These are phyloP conservation scores for Drosophila buzzatii DNA, from an alignment of 2,888 invertebrate genomes.

Conservation along the genomic window DNA sequence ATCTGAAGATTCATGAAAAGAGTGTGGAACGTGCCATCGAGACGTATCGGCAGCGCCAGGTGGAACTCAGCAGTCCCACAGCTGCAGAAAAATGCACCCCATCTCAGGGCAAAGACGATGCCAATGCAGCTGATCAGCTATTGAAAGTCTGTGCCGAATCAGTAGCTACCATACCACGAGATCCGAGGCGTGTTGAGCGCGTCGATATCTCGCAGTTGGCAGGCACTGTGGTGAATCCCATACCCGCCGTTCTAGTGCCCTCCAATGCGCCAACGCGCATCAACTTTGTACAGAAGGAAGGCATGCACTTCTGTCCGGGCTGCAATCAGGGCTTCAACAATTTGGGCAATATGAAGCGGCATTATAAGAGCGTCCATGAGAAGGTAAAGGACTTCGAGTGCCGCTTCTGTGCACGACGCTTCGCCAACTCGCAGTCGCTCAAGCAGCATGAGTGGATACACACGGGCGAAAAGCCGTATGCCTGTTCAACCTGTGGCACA, in stretches of 20 bases:
- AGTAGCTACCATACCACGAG: slow-evolving; percentile 79
- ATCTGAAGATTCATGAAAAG: slow-evolving; percentile 82
- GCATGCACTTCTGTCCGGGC: slow-evolving; percentile 79
- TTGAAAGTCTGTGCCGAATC: slow-evolving; percentile 82
- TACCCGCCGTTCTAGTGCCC: slow-evolving; percentile 71
- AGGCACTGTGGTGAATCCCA: slow-evolving; percentile 81
- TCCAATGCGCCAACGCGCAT: slow-evolving; percentile 58
- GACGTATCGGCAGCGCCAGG: slow-evolving; percentile 80
- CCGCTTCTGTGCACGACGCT: slow-evolving; percentile 81
- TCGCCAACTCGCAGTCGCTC: slow-evolving; percentile 83
- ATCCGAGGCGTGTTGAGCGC: slow-evolving; percentile 81
- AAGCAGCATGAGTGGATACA: slow-evolving; percentile 85
- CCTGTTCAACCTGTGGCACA: slow-evolving; percentile 77
- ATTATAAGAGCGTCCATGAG: slow-evolving; percentile 83
- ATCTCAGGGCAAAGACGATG: slow-evolving; percentile 18
- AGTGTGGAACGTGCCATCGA: slow-evolving; percentile 80
- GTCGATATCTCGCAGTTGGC: slow-evolving; percentile 80
- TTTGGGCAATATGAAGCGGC: slow-evolving; percentile 83
- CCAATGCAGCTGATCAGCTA: slow-evolving; percentile 73
- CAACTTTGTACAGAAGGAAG: slow-evolving; percentile 81
- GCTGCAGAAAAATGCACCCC: slow-evolving; percentile 26
- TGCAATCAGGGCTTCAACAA: slow-evolving; percentile 83
- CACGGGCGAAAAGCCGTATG: slow-evolving; percentile 84
- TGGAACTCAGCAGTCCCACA: slow-evolving; percentile 44
- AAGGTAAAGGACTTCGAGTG: slow-evolving; percentile 84